Evolutionary conservation across 2,888 invertebrate genomes (phyloP), one percentile per base, ranked within the genome.

Genomic region (Calliopum simillimum): DNA sequence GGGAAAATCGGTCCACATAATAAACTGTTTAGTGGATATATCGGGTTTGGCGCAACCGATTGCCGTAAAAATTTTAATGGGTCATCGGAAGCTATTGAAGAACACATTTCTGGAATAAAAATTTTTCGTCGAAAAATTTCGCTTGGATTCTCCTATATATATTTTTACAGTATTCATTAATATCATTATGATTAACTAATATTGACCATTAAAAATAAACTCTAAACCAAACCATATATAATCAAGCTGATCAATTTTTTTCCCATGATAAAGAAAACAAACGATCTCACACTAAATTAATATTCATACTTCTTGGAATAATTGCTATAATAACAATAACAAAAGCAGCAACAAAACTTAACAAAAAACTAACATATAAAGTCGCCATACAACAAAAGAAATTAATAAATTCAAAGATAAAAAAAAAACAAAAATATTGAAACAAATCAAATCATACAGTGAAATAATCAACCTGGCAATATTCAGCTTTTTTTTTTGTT

Each of bases 281-380:
- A 8, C 25, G 63, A 8, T 49, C 21, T n/a, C 43, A 55, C 53
- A 53, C 33, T 21, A 43, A 65, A 75, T 76, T 74, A 75, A 75
- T 77, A 77, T 77, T 75, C 74, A 77, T 77, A 76, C 73, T 77
- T 77, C 77, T 74, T 72, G 75, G 77, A 77, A 77, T 75, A 72
- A 77, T 76, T 73, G 74, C 65, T 56, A 21, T 8, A 53, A 16
- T 41, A 61, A 55, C 21, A 25, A 53, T 19, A 66, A 66, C n/a
- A 51, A 47, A 49, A 49, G 16, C 53, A 65, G 16, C 16, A 49
- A 47, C 49, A 47, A 49, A 12, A 16, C 3, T 8, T 13, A 41
- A 51, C 16, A 23, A 51, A 5, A 1, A 33, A 1, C 33, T 33
- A 33, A 33, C 8, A 33, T 33, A 4, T 8, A 43, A 51, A 23